Conservation (phyloP, 2,113 vertebrate genomes). For the Phylloscopus trochiloides region DNA sequence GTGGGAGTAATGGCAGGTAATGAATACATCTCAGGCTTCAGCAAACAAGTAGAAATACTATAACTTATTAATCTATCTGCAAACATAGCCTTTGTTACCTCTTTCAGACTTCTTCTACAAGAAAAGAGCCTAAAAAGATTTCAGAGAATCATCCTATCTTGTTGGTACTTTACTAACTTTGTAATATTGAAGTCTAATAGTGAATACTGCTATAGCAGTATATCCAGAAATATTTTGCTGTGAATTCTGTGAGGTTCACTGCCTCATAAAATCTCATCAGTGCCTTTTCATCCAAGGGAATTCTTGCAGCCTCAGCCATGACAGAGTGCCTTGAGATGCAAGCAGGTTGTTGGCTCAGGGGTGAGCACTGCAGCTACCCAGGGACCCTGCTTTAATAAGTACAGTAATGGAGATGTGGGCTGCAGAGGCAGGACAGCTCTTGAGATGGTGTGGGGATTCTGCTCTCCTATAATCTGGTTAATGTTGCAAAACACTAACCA, state of each 20-base stretch:
- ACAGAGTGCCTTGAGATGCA: accelerated
- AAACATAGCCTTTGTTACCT: background rate
- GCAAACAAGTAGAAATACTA: background rate
- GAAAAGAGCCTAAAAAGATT: background rate
- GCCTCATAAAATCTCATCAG: background rate
- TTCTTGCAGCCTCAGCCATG: background rate
- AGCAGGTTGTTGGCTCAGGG: background rate
- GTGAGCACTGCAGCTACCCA: accelerated
- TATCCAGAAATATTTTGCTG: background rate
- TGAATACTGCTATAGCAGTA: background rate
- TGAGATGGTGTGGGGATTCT: background rate
- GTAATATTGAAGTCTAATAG: background rate
- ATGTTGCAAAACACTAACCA: background rate
- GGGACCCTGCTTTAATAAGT: background rate
- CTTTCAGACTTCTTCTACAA: background rate
- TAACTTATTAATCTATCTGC: background rate
- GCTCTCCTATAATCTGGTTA: background rate
- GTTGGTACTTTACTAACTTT: background rate
- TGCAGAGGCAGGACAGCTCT: background rate
- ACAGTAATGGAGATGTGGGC: accelerated
- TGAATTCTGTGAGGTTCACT: background rate
- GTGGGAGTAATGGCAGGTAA: background rate
- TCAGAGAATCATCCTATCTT: background rate
- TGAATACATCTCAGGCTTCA: background rate
- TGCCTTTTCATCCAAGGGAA: background rate